Conservation (phyloP, 2,888 invertebrate genomes). For the Gari tellinella region DNA sequence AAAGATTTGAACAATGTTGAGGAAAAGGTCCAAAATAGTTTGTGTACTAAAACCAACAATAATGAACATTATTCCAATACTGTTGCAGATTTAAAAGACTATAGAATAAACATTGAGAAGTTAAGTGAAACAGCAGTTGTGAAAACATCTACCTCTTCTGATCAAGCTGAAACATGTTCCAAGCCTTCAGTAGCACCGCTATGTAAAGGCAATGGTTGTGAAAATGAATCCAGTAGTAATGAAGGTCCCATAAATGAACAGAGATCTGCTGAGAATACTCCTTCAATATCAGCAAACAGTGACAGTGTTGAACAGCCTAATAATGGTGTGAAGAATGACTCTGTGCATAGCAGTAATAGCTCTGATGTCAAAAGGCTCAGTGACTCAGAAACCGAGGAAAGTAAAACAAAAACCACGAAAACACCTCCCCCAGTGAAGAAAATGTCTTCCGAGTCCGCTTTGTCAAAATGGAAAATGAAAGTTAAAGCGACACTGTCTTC, state of each 20-base stretch:
- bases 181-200: too few species aligned
- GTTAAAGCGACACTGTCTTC: conserved; percentile 42
- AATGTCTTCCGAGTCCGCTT: conserved; percentile 43
- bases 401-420: conserved; percentile 12
- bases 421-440: conserved; percentile 33
- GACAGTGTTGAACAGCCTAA: not conserved
- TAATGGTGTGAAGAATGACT: not conserved
- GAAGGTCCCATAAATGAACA: conserved; percentile 1
- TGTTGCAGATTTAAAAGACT: too few species aligned
- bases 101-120: too few species aligned
- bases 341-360: conserved; percentile 12
- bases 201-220: too few species aligned
- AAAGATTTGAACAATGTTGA: too few species aligned
- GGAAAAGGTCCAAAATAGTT: too few species aligned
- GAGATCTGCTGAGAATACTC: conserved; percentile 1
- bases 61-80: too few species aligned
- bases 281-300: not conserved
- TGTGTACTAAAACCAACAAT: too few species aligned
- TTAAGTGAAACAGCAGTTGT: too few species aligned
- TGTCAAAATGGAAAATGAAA: conserved; percentile 49
- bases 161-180: too few species aligned
- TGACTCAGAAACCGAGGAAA: conserved; percentile 19
- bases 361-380: conserved; percentile 29
- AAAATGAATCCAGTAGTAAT: not conserved
- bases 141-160: too few species aligned